Base-by-base conservation (phyloP, 2,797 vertebrate genomes). In the Paedocypris micromegethes region DNA sequence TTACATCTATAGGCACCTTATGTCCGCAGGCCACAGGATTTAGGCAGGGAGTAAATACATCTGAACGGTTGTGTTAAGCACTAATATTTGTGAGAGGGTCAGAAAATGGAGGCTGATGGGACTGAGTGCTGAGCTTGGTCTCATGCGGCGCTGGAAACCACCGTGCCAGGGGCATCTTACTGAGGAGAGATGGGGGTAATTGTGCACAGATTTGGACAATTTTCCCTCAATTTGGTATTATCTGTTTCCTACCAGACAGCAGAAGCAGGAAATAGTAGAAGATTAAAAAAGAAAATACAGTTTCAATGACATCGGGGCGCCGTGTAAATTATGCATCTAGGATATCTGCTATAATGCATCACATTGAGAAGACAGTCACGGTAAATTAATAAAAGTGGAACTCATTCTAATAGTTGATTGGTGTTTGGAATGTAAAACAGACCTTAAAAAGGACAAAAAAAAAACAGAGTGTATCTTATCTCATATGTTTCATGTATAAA, bases 51-150 rank as follows among this genome's bases (percentile, higher is more conserved):
- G 59, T 66, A 68, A 59, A 56, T 50, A 64, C 68, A 68, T 59
- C 55, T 66, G 53, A 72, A 67, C 63, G 37, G 72, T 64, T 74
- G 57, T 73, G 68, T 70, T 77, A 70, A 69, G 48, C 64, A 64
- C 65, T 76, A 71, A 80, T 80, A 72, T 73, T 55, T 68, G 68
- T 64, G 64, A 65, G 48, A 41, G 58, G 66, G 48, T 70, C 50
- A 50, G 76, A 70, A 80, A 78, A 80, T 78, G 65, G 72, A 61
- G 65, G 64, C 71, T 80, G 75, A 80, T 78, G 51, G 75, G 76
- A 48, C 72, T 73, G 76, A 76, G 72, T 74, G 72, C 76, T 70
- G 71, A 62, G 67, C 51, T 66, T 71, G 66, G 75, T 72, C 72
- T 69, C 77, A 76, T 74, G 75, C 75, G 66, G 77, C 60, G 79